These are phyloP conservation scores for Melieria crassipennis DNA, from an alignment of 2,888 invertebrate species.

Conservation along the genomic window DNA sequence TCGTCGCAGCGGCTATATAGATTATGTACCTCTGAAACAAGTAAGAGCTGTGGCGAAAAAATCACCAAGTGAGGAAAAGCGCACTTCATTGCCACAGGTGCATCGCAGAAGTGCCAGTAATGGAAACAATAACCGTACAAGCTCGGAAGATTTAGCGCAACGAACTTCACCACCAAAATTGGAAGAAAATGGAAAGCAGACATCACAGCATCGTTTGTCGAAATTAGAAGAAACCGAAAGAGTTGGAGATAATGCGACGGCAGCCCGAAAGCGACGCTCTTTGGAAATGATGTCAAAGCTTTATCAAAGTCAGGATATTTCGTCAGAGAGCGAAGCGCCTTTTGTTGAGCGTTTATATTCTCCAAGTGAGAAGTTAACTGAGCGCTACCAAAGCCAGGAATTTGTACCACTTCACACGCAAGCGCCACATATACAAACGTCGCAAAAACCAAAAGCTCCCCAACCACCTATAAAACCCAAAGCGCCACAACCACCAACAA, in stretches of 20 bases:
- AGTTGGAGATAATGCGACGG: constrained; percentile 50
- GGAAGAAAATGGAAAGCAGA: constrained; percentile 39
- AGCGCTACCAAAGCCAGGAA: constrained; percentile 74
- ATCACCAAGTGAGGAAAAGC: constrained; percentile 57
- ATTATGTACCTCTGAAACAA: constrained; percentile 63
- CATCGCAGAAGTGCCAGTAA: constrained; percentile 58
- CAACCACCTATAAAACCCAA: constrained; percentile 48
- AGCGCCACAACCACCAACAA: constrained; percentile 45
- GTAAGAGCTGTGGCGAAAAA: constrained; percentile 53
- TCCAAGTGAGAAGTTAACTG: constrained; percentile 72
- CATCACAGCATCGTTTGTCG: constrained; percentile 54
- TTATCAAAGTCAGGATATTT: constrained; percentile 72
- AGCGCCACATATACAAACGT: constrained; percentile 36
- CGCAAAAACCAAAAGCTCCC: constrained; percentile 52
- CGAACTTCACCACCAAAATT: constrained; percentile 44
- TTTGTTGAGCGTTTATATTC: constrained; percentile 72
- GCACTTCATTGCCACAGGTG: constrained; percentile 56
- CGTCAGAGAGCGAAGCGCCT: constrained; percentile 64
- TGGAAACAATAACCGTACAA: constrained; percentile 50
- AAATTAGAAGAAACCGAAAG: constrained; percentile 48
- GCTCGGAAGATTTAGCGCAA: constrained; percentile 49
- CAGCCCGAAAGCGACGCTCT: constrained; percentile 67
- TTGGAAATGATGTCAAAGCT: constrained; percentile 68
- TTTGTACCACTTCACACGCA: constrained; percentile 67
- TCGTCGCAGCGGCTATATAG: constrained; percentile 53